Percentiles rank a stretch among this genome's conserved stretches.
Evolutionary conservation across 2,797 vertebrate genomes (phyloP).

Genomic region (Parotocinclus haroldoi): DNA sequence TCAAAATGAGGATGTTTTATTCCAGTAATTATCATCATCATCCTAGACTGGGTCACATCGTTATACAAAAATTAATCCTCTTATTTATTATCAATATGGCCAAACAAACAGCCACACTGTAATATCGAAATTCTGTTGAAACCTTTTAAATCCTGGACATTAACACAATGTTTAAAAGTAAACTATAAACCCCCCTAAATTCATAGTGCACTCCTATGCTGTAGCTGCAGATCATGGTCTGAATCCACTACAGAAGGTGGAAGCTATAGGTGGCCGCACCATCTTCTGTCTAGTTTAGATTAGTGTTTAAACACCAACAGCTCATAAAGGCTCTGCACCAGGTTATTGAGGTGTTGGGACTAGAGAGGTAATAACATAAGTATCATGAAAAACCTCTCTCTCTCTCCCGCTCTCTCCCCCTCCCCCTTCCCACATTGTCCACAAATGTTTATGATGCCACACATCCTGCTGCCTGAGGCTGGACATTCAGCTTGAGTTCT

Average conservation of each 20-base stretch:
- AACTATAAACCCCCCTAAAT: no score
- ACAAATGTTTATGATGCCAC: constrained; percentile 50
- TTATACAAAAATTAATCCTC: no score
- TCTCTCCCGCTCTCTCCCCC: not conserved
- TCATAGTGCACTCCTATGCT: no score
- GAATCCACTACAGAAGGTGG: not conserved
- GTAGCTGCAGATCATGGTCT: not conserved
- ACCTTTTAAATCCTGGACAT: no score
- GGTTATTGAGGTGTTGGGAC: constrained; percentile 18
- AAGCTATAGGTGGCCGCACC: constrained; percentile 8
- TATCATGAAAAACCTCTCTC: constrained; percentile 1
- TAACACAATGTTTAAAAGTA: no score
- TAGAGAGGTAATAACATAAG: constrained; percentile 11
- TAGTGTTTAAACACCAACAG: constrained; percentile 37
- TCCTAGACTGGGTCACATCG: no score
- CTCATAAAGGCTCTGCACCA: constrained; percentile 15
- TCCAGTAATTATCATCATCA: no score
- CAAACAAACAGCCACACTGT: no score
- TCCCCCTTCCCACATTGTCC: constrained; percentile 7
- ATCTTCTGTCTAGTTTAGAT: constrained; percentile 11
- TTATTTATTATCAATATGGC: no score
- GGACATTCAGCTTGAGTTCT: constrained; percentile 5
- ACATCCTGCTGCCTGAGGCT: constrained; percentile 29
- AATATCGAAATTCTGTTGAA: no score
- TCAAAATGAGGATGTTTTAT: no score